phyloP scores from a whole-genome alignment of 2,888 invertebrate genomes.

The Spatulosminthurus flaviceps region DNA sequence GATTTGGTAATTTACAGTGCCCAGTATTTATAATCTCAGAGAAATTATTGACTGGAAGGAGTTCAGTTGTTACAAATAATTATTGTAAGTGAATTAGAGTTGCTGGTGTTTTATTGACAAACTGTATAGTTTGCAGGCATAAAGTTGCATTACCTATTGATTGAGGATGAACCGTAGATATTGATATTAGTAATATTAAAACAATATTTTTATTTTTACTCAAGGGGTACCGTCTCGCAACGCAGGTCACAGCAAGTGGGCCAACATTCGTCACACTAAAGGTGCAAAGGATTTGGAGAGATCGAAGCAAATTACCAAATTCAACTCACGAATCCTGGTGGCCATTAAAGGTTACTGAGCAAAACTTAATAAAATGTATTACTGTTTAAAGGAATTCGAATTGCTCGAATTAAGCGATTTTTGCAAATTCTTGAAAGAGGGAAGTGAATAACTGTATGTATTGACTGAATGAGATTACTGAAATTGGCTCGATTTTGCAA shows the following conservation, averaged over 20 bases:
- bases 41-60: background rate
- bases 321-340: constrained; percentile 70
- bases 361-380: too few relatives aligned
- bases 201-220: background rate
- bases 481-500: constrained; percentile 18
- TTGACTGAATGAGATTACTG: background rate
- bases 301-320: constrained; percentile 68
- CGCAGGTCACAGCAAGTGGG: constrained; percentile 83
- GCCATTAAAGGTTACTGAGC: constrained; percentile 71
- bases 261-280: constrained; percentile 78
- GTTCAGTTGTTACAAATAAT: background rate
- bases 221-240: constrained; percentile 48
- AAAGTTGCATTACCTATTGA: too few relatives aligned
- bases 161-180: constrained; percentile 26
- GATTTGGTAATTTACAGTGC: background rate
- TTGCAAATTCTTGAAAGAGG: too few relatives aligned
- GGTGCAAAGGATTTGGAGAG: constrained; percentile 73
- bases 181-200: background rate
- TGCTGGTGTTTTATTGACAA: background rate
- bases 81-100: background rate
- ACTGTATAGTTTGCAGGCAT: too few relatives aligned
- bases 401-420: too few relatives aligned
- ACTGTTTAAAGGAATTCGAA: background rate
- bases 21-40: background rate
- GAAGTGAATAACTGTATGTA: too few relatives aligned